Evolutionary conservation across 2,888 invertebrate species (phyloP).

Genomic region (Gastrophysa polygoni): DNA sequence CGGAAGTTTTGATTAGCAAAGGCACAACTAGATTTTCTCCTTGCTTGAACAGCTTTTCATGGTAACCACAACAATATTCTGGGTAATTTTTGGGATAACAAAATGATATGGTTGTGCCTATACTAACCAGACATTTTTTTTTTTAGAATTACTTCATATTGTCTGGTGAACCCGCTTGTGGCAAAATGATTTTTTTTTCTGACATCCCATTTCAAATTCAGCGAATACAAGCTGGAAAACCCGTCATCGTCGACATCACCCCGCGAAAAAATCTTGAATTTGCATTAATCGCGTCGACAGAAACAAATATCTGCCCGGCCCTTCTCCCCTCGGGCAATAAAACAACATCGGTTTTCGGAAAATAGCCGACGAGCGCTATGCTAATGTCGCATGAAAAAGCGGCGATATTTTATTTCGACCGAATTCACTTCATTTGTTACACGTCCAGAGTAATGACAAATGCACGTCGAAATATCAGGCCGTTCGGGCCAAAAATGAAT

Average conservation of each 20-base stretch:
- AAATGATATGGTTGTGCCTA: too few relatives aligned
- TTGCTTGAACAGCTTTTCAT: too few relatives aligned
- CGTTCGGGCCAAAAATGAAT: conserved; percentile 37
- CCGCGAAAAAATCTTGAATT: conserved; percentile 7
- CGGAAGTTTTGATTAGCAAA: too few relatives aligned
- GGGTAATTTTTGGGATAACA: too few relatives aligned
- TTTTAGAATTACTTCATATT: too few relatives aligned
- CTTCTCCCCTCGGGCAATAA: background rate
- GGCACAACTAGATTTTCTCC: too few relatives aligned
- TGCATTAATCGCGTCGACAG: conserved; percentile 8
- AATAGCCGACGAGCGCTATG: conserved; percentile 13
- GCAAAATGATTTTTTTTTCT: too few relatives aligned
- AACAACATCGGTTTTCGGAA: conserved; percentile 7
- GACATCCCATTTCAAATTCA: background rate
- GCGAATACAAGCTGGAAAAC: background rate
- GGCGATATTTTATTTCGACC: conserved; percentile 31
- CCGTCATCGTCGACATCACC: background rate
- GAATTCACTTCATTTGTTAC: conserved; percentile 38
- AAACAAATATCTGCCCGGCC: background rate
- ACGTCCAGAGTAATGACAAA: conserved; percentile 36
- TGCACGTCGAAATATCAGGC: conserved; percentile 35
- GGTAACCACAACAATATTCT: too few relatives aligned
- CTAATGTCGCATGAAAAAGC: conserved; percentile 31
- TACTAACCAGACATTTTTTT: too few relatives aligned
- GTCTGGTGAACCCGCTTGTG: too few relatives aligned